Evolutionary conservation across 2,888 invertebrate genomes (phyloP).

Genomic region (Tenthredo amoena): DNA sequence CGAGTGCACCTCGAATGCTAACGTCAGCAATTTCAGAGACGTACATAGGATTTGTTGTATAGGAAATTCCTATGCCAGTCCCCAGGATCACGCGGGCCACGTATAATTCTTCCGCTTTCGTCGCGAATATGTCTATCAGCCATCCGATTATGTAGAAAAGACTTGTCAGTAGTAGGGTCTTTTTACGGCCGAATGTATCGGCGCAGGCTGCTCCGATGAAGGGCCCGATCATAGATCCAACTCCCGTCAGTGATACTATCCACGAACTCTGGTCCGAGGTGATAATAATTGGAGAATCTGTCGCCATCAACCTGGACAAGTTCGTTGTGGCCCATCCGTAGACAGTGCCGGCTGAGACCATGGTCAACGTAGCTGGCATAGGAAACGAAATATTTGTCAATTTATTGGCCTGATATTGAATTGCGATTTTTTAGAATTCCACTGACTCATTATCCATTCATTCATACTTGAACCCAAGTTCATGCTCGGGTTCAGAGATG

Average conservation of each 20-base stretch:
- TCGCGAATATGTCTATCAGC: slow-evolving; percentile 70
- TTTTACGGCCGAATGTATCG: slow-evolving; percentile 71
- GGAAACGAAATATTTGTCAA: not conserved
- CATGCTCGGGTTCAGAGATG: too few relatives aligned
- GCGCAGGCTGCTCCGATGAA: slow-evolving; percentile 72
- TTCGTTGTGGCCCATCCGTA: slow-evolving; percentile 75
- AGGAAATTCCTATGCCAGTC: slow-evolving; percentile 74
- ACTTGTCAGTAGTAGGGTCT: slow-evolving; percentile 71
- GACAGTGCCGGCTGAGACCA: slow-evolving; percentile 75
- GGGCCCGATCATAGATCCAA: slow-evolving; percentile 75
- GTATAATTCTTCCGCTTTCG: slow-evolving; percentile 67
- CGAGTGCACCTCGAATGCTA: slow-evolving; percentile 73
- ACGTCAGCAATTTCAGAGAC: slow-evolving; percentile 75
- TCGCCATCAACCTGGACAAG: slow-evolving; percentile 63
- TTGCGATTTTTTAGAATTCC: not conserved
- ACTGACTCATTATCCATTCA: not conserved
- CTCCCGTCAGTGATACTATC: slow-evolving; percentile 73
- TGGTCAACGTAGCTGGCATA: slow-evolving; percentile 72
- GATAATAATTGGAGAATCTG: slow-evolving; percentile 68
- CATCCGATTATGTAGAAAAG: slow-evolving; percentile 74
- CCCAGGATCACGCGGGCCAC: slow-evolving; percentile 70
- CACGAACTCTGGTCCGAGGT: slow-evolving; percentile 71
- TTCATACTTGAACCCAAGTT: not conserved
- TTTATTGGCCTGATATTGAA: not conserved
- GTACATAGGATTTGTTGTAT: slow-evolving; percentile 75